These are phyloP conservation scores for Pao palembangensis DNA, from an alignment of 2,113 vertebrate species.

Conservation along the genomic window DNA sequence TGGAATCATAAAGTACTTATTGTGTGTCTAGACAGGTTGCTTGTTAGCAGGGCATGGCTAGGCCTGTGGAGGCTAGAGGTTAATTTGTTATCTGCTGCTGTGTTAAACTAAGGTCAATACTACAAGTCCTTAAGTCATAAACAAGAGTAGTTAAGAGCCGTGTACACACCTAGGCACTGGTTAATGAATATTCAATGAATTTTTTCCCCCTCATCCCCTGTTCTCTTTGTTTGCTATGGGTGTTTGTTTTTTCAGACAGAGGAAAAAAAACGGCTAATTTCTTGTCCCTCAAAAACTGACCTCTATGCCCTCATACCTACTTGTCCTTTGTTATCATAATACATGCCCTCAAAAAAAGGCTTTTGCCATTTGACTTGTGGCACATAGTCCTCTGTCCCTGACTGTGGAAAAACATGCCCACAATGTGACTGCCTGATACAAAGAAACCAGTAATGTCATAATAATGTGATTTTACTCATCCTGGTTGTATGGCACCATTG, in stretches of 20 bases:
- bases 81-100: slow-evolving; percentile 82
- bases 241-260: slow-evolving; percentile 44
- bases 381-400: slow-evolving; percentile 12
- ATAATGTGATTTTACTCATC: slow-evolving; percentile 16
- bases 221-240: slow-evolving; percentile 36
- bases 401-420: slow-evolving; percentile 5
- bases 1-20: slow-evolving; percentile 76
- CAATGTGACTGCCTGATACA: slow-evolving; percentile 23
- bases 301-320: slow-evolving; percentile 41
- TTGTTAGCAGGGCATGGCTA: slow-evolving; percentile 80
- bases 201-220: slow-evolving; percentile 50
- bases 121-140: slow-evolving; percentile 84
- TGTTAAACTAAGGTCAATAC: slow-evolving; percentile 82
- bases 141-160: slow-evolving; percentile 78
- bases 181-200: slow-evolving; percentile 82
- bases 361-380: slow-evolving; percentile 29
- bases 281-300: slow-evolving; percentile 50
- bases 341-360: slow-evolving; percentile 26
- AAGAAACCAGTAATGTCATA: slow-evolving; percentile 26
- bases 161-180: slow-evolving; percentile 76
- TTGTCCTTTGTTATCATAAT: slow-evolving; percentile 51
- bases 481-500: slow-evolving; percentile 1
- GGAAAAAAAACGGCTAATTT: slow-evolving; percentile 39
- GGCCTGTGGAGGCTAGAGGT: slow-evolving; percentile 78
- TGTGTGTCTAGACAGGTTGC: slow-evolving; percentile 79